Percentiles rank a stretch among this genome's conserved stretches.
Evolutionary conservation across 2,113 vertebrate species (phyloP).

Genomic region (Furnarius figulus): DNA sequence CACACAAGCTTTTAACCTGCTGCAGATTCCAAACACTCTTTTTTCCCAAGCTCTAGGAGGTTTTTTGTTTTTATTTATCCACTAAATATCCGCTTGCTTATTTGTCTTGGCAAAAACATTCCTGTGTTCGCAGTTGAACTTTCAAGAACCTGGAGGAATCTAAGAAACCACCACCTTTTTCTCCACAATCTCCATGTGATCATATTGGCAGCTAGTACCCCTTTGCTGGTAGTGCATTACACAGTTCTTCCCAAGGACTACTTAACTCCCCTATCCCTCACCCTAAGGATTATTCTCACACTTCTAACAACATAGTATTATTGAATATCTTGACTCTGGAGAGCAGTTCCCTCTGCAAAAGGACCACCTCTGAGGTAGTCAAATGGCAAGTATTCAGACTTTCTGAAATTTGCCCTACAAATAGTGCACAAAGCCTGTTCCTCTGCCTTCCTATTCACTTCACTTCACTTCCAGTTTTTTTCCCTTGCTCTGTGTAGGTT

Average conservation of each 20-base stretch:
- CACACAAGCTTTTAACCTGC: not conserved
- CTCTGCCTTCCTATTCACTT: not conserved
- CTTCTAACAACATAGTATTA: not conserved
- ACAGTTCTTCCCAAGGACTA: not conserved
- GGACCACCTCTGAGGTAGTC: not conserved
- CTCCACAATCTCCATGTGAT: not conserved
- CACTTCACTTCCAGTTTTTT: not conserved
- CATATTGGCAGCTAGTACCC: fast-evolving
- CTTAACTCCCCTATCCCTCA: not conserved
- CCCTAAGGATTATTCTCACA: not conserved
- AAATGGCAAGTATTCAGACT: not conserved
- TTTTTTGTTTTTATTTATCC: not conserved
- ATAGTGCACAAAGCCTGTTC: not conserved
- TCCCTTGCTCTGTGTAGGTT: not conserved
- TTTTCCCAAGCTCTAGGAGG: not conserved
- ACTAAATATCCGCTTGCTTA: not conserved
- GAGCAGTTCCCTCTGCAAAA: not conserved
- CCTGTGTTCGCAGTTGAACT: not conserved
- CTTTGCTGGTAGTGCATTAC: not conserved
- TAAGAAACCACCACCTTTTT: not conserved
- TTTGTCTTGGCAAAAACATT: not conserved
- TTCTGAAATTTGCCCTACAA: not conserved
- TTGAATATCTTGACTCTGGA: not conserved
- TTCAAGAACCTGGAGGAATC: not conserved
- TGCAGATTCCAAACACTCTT: not conserved